These are phyloP conservation scores for Nomada goodeniana DNA, from an alignment of 2,888 invertebrate species.

Conservation along the genomic window DNA sequence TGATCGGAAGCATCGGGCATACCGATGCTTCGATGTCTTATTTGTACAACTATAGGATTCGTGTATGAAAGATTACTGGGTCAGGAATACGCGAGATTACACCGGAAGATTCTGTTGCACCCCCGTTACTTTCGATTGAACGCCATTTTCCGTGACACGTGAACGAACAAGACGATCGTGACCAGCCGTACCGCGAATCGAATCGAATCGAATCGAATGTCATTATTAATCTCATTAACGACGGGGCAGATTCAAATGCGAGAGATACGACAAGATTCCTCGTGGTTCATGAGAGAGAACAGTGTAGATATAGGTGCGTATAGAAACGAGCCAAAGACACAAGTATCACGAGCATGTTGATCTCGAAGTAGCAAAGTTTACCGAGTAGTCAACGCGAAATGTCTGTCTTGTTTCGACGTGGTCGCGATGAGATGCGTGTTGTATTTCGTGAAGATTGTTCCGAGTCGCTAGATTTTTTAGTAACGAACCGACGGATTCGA, in stretches of 20 bases:
- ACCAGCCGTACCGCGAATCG: not conserved
- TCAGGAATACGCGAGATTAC: not conserved
- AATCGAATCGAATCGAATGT: not conserved
- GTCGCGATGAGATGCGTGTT: not conserved
- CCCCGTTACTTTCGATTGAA: conserved; percentile 15
- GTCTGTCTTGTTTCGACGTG: conserved; percentile 38
- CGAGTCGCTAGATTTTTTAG: conserved; percentile 28
- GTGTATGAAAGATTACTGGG: conserved; percentile 1
- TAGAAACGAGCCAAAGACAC: conserved; percentile 37
- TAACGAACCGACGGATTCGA: conserved; percentile 9
- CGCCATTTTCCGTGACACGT: conserved; percentile 10
- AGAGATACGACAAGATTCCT: not conserved
- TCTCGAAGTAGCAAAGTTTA: not conserved
- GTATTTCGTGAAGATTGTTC: conserved; percentile 18
- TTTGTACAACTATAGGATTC: not conserved
- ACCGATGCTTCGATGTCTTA: conserved; percentile 1
- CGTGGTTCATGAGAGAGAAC: conserved; percentile 16
- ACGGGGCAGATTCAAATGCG: not conserved
- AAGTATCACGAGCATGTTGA: conserved; percentile 10
- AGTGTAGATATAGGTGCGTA: not conserved
- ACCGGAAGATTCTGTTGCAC: conserved; percentile 17
- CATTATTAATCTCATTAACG: not conserved
- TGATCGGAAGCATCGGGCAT: not conserved
- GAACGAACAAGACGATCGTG: not conserved
- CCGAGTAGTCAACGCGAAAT: not conserved